These are phyloP conservation scores for Pristiophorus japonicus DNA, from an alignment of 2,113 vertebrate genomes.

Conservation along the genomic window DNA sequence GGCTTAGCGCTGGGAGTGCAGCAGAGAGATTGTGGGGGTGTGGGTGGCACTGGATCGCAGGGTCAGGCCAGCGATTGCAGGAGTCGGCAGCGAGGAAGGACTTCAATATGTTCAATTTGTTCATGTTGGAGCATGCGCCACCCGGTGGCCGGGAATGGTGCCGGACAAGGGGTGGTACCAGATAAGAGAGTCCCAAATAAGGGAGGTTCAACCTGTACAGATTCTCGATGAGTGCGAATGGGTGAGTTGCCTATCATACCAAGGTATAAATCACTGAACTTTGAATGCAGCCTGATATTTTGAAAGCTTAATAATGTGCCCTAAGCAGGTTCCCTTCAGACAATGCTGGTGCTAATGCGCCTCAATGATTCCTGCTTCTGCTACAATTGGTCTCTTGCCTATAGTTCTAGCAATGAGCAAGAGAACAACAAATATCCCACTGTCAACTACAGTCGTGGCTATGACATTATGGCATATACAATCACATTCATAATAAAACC, in stretches of 20 bases:
- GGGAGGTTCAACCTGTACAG: too few species aligned
- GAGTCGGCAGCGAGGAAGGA: too few species aligned
- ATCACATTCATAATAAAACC: background rate
- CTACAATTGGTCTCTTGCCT: background rate
- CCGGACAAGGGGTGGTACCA: too few species aligned
- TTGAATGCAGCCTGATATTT: background rate
- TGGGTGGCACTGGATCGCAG: too few species aligned
- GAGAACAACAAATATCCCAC: background rate
- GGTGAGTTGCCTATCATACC: background rate
- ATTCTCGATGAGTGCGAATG: background rate
- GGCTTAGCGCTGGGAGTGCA: too few species aligned
- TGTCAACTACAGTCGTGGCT: background rate
- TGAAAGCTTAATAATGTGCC: background rate
- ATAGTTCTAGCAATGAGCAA: background rate
- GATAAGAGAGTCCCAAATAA: too few species aligned
- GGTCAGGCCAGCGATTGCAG: too few species aligned
- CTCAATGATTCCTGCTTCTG: background rate
- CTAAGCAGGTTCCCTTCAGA: background rate
- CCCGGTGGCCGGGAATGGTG: too few species aligned
- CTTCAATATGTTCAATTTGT: too few species aligned
- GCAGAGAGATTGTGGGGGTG: too few species aligned
- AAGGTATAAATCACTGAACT: background rate
- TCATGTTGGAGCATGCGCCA: too few species aligned
- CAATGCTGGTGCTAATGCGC: background rate
- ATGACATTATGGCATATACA: background rate